Evolutionary conservation across 2,797 vertebrate species (phyloP), one percentile per base, ranked within the genome.

Genomic region (Acanthopagrus latus): DNA sequence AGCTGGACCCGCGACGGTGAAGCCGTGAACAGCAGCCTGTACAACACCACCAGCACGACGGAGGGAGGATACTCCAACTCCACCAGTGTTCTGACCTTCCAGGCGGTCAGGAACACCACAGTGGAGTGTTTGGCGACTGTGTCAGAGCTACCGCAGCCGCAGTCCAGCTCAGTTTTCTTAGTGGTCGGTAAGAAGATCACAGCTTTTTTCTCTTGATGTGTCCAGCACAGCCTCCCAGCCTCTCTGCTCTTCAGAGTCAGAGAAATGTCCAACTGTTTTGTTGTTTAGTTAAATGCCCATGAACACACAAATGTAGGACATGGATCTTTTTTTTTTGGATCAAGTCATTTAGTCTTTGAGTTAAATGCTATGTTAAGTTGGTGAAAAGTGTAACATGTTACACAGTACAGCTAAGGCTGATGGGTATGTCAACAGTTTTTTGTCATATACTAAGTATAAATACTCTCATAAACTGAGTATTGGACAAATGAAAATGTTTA

Each of bases 111-210:
- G 3, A 80, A 80, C 71, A 71, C 77, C 2, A 76, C n/a, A 0
- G 89, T 95, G 58, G 77, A 60, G 59, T 96, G 95, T 79, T 62
- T 67, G 82, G 93, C 87, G 0, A 58, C 58, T 1, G 44, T 96
- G 17, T 3, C 60, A 1, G 8, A 80, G 7, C 72, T 94, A 2
- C 16, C 1, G 4, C 66, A 47, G 0, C 93, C 94, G 6, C 21
- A n/a, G 0, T 83, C 63, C 59, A 90, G 84, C 78, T 86, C 79
- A 0, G 84, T 93, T 63, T 88, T 87, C 78, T 41, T 96, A 57
- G 72, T 56, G 0, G 92, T 95, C 7, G 89, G 95, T 96, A 84
- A 94, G 94, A 82, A 54, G 18, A 11, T 17, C 10, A 46, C 20
- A 54, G 50, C 11, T 41, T 17, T 38, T 69, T 58, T 5, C 5